Evolutionary conservation across 2,888 invertebrate species (phyloP).

Genomic region (Patella pellucida): DNA sequence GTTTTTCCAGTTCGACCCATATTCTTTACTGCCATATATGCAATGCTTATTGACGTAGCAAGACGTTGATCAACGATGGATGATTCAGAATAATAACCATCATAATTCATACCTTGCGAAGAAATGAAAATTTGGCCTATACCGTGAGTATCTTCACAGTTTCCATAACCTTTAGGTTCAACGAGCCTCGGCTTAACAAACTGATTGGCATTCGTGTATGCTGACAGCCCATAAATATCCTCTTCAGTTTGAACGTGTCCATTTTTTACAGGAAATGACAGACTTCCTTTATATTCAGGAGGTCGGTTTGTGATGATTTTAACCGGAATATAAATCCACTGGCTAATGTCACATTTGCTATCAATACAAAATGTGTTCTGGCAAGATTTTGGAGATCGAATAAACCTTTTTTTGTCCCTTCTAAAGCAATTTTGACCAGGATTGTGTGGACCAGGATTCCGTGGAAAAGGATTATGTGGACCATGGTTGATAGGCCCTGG

Average conservation of each 20-base stretch:
- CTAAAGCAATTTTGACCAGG: neutral
- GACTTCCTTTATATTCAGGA: slow-evolving; percentile 45
- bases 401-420: slow-evolving; percentile 16
- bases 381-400: slow-evolving; percentile 21
- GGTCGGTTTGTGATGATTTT: slow-evolving; percentile 56
- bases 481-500: slow-evolving; percentile 17
- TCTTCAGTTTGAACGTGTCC: slow-evolving; percentile 39
- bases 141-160: slow-evolving; percentile 32
- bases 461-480: slow-evolving; percentile 8
- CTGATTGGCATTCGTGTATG: slow-evolving; percentile 39
- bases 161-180: slow-evolving; percentile 35
- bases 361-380: slow-evolving; percentile 60
- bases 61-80: slow-evolving; percentile 55
- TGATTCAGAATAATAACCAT: slow-evolving; percentile 59
- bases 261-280: slow-evolving; percentile 50
- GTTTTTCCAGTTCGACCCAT: slow-evolving; percentile 41
- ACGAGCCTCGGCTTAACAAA: slow-evolving; percentile 31
- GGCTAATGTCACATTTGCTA: slow-evolving; percentile 50
- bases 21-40: slow-evolving; percentile 57
- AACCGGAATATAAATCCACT: slow-evolving; percentile 60
- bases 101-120: slow-evolving; percentile 57
- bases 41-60: slow-evolving; percentile 53
- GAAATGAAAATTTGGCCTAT: slow-evolving; percentile 54
- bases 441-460: slow-evolving; percentile 18
- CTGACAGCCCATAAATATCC: slow-evolving; percentile 53